Conservation (phyloP, 2,888 invertebrate species). For the Cephalotes varians region DNA sequence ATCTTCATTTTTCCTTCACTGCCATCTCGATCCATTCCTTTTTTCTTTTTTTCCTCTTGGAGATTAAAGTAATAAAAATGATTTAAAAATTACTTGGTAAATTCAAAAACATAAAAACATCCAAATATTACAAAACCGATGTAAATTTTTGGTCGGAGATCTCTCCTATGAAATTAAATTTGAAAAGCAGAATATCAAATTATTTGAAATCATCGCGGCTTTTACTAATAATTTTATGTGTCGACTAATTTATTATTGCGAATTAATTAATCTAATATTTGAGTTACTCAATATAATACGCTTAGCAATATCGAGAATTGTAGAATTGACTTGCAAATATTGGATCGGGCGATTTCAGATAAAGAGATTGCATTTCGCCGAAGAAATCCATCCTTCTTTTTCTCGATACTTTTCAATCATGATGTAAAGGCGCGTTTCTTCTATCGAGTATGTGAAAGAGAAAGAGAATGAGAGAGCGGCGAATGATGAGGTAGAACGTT, state of each 20-base stretch:
- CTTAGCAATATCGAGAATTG: not conserved
- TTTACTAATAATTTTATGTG: not conserved
- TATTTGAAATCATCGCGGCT: not conserved
- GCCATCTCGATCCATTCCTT: no score
- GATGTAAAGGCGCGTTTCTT: slow-evolving; percentile 31
- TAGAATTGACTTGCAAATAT: not conserved
- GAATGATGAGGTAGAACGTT: slow-evolving; percentile 31
- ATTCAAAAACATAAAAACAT: not conserved
- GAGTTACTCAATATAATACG: not conserved
- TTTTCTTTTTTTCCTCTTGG: no score
- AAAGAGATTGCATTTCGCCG: not conserved
- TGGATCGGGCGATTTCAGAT: not conserved
- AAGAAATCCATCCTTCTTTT: not conserved
- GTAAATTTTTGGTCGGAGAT: not conserved
- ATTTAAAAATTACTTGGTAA: not conserved
- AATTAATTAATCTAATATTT: not conserved
- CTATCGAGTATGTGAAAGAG: no score
- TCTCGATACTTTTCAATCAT: not conserved
- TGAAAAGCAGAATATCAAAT: not conserved
- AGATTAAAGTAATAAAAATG: not conserved
- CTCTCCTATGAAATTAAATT: not conserved
- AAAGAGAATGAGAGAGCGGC: slow-evolving; percentile 10
- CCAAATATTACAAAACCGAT: not conserved
- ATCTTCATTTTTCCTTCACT: no score
- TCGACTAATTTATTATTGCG: not conserved